Percentiles rank a stretch among this genome's conserved stretches.
Evolutionary conservation across 1,140 invertebrate genomes (phyloP).

Genomic region (Heliconius nattereri): DNA sequence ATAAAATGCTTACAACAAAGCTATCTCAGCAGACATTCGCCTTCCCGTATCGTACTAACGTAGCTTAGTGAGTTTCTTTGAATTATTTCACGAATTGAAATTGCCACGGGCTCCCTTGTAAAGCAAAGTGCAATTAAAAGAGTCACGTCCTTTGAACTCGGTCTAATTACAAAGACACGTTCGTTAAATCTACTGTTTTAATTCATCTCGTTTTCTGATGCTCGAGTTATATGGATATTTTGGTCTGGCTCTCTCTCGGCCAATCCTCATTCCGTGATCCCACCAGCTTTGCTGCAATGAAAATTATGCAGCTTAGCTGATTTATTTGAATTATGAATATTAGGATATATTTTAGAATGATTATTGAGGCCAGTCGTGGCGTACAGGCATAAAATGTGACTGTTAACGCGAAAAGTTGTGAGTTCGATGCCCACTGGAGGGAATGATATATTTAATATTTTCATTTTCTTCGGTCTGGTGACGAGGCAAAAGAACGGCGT

Average conservation of each 20-base stretch:
- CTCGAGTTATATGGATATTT: background rate
- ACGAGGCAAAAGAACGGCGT: no score
- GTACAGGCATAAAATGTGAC: no score
- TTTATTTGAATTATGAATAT: slow-evolving; percentile 22
- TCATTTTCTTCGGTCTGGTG: no score
- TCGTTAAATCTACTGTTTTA: slow-evolving; percentile 37
- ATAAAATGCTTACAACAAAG: slow-evolving; percentile 25
- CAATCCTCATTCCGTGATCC: background rate
- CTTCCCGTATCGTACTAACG: background rate
- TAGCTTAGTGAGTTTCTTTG: slow-evolving; percentile 16
- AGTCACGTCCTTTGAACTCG: slow-evolving; percentile 31
- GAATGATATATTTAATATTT: no score
- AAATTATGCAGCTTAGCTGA: slow-evolving; percentile 21
- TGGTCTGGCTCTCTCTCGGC: slow-evolving; percentile 19
- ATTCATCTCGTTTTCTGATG: slow-evolving; percentile 31
- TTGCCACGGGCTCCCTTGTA: slow-evolving; percentile 31
- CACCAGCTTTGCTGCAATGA: slow-evolving; percentile 21
- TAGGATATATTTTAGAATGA: slow-evolving; percentile 12
- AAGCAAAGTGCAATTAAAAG: slow-evolving; percentile 30
- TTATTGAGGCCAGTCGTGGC: no score
- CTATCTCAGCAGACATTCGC: slow-evolving; percentile 24
- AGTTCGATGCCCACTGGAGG: background rate
- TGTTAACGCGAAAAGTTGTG: background rate
- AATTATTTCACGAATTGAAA: slow-evolving; percentile 32
- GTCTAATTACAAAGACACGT: slow-evolving; percentile 37